These are phyloP conservation scores for Phocoena phocoena DNA, from an alignment of 2,113 vertebrate genomes.

Conservation along the genomic window DNA sequence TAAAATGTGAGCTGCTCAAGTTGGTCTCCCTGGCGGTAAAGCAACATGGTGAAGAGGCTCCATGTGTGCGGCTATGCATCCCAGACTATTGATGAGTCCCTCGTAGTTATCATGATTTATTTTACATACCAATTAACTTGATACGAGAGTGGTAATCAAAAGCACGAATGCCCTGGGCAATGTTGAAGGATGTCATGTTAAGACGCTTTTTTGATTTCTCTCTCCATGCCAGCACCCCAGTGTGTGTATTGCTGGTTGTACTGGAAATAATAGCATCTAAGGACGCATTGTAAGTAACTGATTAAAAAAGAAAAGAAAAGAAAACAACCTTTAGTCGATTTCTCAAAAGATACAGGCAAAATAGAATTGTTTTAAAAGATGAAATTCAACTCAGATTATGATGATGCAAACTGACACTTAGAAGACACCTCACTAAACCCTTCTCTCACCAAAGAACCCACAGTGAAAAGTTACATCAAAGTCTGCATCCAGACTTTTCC, in stretches of 20 bases:
- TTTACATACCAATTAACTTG: conserved; percentile 88
- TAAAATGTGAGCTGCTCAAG: conserved; percentile 50
- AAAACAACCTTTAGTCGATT: conserved; percentile 31
- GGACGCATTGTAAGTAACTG: conserved; percentile 83
- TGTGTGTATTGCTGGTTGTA: conserved; percentile 81
- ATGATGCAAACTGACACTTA: not conserved
- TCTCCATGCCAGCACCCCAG: conserved; percentile 85
- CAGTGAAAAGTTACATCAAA: not conserved
- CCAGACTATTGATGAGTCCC: conserved; percentile 35
- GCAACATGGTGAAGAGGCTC: conserved; percentile 14
- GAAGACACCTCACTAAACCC: not conserved
- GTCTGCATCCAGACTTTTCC: not conserved
- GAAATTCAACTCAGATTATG: not conserved
- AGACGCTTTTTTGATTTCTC: conserved; percentile 82
- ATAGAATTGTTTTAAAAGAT: not conserved
- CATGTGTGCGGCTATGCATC: conserved; percentile 30
- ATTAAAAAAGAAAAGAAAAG: conserved; percentile 28
- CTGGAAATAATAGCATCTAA: conserved; percentile 88
- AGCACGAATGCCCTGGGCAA: conserved; percentile 84
- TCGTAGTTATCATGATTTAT: conserved; percentile 65
- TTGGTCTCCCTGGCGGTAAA: conserved; percentile 63
- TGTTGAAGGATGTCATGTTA: conserved; percentile 79
- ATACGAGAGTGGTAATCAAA: conserved; percentile 86
- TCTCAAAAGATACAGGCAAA: not conserved
- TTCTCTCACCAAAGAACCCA: not conserved